These are phyloP conservation scores for Zapornia atra DNA, from an alignment of 2,113 vertebrate genomes.

Conservation along the genomic window DNA sequence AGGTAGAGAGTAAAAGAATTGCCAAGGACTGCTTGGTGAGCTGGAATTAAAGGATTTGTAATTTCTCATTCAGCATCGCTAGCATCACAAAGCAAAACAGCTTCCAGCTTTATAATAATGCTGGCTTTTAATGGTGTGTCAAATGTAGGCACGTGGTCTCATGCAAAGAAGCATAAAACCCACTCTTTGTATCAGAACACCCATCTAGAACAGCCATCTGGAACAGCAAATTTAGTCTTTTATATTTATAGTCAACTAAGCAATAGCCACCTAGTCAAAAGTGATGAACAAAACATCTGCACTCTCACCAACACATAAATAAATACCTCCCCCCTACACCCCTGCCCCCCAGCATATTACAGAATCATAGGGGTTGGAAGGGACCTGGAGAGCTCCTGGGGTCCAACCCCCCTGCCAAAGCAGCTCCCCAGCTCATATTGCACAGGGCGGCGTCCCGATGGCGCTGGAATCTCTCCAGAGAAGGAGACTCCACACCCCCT, in stretches of 20 bases:
- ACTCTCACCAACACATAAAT: neutral
- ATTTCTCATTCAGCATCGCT: neutral
- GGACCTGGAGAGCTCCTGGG: too few relatives aligned
- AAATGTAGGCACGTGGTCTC: neutral
- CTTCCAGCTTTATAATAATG: neutral
- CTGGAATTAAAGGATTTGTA: neutral
- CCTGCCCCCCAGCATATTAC: too few relatives aligned
- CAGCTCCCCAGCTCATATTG: too few relatives aligned
- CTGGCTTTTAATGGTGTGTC: neutral
- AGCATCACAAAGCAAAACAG: neutral
- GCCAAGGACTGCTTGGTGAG: neutral
- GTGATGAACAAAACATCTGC: neutral
- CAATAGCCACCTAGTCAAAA: conserved; percentile 11
- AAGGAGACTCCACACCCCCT: too few relatives aligned
- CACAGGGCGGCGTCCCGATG: too few relatives aligned
- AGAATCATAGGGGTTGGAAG: too few relatives aligned
- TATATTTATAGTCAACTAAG: conserved; percentile 8
- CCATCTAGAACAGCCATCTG: conserved; percentile 40
- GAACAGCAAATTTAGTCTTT: conserved; percentile 1
- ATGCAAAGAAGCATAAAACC: conserved; percentile 14
- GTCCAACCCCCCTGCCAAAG: too few relatives aligned
- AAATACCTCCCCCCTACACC: too few relatives aligned
- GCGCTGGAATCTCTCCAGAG: too few relatives aligned
- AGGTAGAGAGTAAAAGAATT: neutral
- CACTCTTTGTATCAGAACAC: neutral